phyloP scores from a whole-genome alignment of 2,113 vertebrate species.

The Nesoenas mayeri region DNA sequence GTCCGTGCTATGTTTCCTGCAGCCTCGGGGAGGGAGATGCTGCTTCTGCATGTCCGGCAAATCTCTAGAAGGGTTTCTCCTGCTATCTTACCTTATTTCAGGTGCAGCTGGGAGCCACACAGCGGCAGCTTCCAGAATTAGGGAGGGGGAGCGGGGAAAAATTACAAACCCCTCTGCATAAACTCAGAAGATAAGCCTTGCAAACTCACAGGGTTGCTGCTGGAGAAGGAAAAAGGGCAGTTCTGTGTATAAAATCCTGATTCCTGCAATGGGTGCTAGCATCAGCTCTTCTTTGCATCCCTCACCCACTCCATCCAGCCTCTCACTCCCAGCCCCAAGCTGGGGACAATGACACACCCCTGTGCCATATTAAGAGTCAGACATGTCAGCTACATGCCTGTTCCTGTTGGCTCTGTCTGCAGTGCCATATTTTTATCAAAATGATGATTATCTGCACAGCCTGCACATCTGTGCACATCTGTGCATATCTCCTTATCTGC shows the following conservation, averaged over 20 bases:
- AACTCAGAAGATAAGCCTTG: neutral
- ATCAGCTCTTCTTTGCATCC: neutral
- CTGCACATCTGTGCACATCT: neutral
- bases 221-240: neutral
- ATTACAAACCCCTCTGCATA: neutral
- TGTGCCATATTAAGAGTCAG: neutral
- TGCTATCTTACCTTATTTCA: neutral
- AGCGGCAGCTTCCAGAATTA: neutral
- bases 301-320: neutral
- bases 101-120: neutral
- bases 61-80: neutral
- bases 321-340: neutral
- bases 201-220: neutral
- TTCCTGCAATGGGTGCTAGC: neutral
- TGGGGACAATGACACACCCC: neutral
- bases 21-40: neutral
- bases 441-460: neutral
- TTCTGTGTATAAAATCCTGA: neutral
- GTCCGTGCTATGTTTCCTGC: accelerated
- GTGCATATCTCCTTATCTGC: neutral
- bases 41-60: neutral
- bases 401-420: neutral
- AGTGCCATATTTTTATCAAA: neutral
- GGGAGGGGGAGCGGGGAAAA: neutral
- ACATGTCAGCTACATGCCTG: too few relatives aligned